Evolutionary conservation across 2,888 invertebrate genomes (phyloP).

Genomic region (Euzetes globulus): DNA sequence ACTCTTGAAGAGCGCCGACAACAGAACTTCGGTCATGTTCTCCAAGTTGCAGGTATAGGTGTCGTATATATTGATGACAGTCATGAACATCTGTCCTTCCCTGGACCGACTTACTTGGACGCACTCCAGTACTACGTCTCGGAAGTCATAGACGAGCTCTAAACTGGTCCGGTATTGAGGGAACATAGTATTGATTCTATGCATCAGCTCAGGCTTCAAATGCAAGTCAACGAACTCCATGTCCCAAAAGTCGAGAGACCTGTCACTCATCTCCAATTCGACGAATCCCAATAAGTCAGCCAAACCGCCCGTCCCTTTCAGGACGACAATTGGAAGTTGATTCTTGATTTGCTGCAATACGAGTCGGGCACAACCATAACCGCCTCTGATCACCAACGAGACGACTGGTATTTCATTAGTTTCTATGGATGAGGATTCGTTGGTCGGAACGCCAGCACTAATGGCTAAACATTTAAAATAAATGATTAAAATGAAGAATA

Average conservation of each 20-base stretch:
- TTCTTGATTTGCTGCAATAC: conserved; percentile 46
- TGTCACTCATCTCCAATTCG: conserved; percentile 46
- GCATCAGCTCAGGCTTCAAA: conserved; percentile 38
- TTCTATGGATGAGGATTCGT: conserved; percentile 21
- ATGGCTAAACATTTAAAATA: neutral
- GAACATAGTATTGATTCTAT: conserved; percentile 38
- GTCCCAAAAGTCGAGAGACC: conserved; percentile 36
- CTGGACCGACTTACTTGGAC: conserved; percentile 36
- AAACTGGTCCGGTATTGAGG: conserved; percentile 36
- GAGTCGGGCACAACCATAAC: conserved; percentile 45
- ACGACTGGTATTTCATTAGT: conserved; percentile 45
- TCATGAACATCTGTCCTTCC: conserved; percentile 46
- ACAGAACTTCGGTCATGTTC: conserved; percentile 47
- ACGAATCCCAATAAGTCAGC: conserved; percentile 48
- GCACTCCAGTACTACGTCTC: conserved; percentile 39
- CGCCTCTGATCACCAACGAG: conserved; percentile 47
- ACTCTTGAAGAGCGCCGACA: conserved; percentile 46
- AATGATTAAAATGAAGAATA: neutral
- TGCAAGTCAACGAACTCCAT: conserved; percentile 38
- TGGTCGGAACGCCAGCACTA: too few species aligned
- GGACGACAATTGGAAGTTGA: conserved; percentile 47
- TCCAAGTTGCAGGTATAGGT: conserved; percentile 45
- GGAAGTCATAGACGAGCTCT: conserved; percentile 37
- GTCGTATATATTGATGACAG: conserved; percentile 46
- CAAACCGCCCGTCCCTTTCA: conserved; percentile 47